Percentiles rank a stretch among this genome's conserved stretches.
Evolutionary conservation across 2,113 vertebrate species (phyloP).

Genomic region (Coracopsis vasa): DNA sequence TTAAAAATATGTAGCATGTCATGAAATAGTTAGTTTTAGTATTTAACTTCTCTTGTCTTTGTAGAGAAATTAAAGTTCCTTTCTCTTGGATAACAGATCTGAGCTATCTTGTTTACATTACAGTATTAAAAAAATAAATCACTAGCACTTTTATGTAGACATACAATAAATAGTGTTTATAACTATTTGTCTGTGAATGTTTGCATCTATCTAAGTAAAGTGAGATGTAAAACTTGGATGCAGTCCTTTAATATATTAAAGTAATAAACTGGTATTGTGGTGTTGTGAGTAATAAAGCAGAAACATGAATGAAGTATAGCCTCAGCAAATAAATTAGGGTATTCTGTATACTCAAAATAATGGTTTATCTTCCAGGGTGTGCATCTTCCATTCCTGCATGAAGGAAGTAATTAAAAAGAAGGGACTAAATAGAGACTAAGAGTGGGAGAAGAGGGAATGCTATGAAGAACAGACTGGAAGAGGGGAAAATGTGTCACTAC

Average conservation of each 20-base stretch:
- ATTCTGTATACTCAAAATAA: background rate
- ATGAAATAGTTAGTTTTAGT: background rate
- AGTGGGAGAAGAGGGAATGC: background rate
- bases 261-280: background rate
- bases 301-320: background rate
- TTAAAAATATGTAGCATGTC: background rate
- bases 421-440: background rate
- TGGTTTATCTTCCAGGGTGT: background rate
- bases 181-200: background rate
- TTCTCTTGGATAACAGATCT: background rate
- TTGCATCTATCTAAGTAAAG: background rate
- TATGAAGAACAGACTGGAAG: background rate
- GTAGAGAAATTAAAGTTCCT: background rate
- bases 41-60: background rate
- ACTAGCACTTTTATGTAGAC: background rate
- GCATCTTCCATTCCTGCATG: background rate
- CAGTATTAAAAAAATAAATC: conserved; percentile 13
- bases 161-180: background rate
- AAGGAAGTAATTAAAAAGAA: background rate
- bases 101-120: background rate
- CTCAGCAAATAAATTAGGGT: background rate
- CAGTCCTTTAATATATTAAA: background rate
- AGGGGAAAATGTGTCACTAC: background rate
- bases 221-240: background rate
- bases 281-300: background rate